Evolutionary conservation across 2,888 invertebrate genomes (phyloP).

Genomic region (Stenurella melanura): DNA sequence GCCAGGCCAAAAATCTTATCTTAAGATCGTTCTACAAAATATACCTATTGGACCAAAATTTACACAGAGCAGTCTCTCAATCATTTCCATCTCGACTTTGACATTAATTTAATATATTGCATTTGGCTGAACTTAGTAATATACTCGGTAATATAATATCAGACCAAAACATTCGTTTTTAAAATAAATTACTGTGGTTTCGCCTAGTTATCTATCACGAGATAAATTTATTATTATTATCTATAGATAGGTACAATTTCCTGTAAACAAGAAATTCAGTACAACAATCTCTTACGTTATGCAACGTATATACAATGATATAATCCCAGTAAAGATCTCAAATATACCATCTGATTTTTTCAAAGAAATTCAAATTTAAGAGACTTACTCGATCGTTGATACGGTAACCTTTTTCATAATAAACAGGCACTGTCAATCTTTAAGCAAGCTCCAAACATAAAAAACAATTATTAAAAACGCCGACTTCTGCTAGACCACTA

Average conservation of each 20-base stretch:
- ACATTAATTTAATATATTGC: no score
- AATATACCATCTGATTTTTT: no score
- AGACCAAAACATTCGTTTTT: conserved; percentile 15
- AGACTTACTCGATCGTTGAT: no score
- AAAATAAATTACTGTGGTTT: conserved; percentile 38
- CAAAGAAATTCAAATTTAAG: no score
- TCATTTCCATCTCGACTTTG: no score
- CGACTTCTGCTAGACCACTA: not conserved
- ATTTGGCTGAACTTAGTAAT: not conserved
- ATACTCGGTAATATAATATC: not conserved
- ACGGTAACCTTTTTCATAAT: not conserved
- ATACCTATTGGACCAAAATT: no score
- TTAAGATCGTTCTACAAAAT: no score
- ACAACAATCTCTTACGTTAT: not conserved
- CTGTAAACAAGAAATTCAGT: conserved; percentile 22
- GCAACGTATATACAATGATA: no score
- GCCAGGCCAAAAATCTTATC: no score
- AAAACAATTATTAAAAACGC: not conserved
- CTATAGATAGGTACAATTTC: conserved; percentile 30
- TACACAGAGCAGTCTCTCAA: no score
- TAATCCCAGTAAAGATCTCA: no score
- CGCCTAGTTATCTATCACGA: conserved; percentile 46
- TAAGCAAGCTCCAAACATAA: not conserved
- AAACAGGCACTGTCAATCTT: not conserved
- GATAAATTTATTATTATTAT: conserved; percentile 47